phyloP scores from a whole-genome alignment of 30 jellyfish, hydroid and myxozoan genomes.

The Turritopsis rubra region DNA sequence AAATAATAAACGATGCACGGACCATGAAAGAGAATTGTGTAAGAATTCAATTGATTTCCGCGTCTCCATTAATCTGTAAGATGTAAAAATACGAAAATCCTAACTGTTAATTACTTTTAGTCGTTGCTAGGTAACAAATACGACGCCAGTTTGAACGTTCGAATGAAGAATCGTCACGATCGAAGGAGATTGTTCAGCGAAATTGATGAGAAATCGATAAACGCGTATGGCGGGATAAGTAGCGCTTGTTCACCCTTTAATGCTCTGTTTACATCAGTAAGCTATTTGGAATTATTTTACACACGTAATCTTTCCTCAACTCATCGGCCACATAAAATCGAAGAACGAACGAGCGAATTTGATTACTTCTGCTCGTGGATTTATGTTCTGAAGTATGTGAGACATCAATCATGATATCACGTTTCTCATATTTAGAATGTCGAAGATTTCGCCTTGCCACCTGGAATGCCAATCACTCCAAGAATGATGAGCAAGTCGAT shows the following conservation, averaged over 20 bases:
- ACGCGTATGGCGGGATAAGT: conserved; percentile 48
- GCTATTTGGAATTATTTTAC: neutral
- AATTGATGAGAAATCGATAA: conserved; percentile 43
- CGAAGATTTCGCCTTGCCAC: conserved; percentile 51
- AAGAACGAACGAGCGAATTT: neutral
- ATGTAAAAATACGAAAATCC: neutral
- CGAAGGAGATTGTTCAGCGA: conserved; percentile 49
- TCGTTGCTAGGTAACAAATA: conserved; percentile 54
- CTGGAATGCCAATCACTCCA: conserved; percentile 59
- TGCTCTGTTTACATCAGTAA: conserved; percentile 51
- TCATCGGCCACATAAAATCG: neutral
- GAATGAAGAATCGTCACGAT: conserved; percentile 53
- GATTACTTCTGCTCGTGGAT: too few species aligned
- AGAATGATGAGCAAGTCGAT: conserved; percentile 38
- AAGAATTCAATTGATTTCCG: neutral
- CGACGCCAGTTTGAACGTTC: conserved; percentile 46
- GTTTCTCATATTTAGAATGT: conserved; percentile 38
- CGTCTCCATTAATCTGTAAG: neutral
- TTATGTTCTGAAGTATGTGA: too few species aligned
- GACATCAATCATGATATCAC: too few species aligned
- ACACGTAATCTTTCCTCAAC: neutral
- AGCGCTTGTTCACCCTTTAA: conserved; percentile 65
- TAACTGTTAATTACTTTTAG: conserved; percentile 9
- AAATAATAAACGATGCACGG: conserved; percentile 39
- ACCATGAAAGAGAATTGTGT: conserved; percentile 50